phyloP scores from a whole-genome alignment of 2,797 vertebrate genomes.

The Megaceryle alcyon region DNA sequence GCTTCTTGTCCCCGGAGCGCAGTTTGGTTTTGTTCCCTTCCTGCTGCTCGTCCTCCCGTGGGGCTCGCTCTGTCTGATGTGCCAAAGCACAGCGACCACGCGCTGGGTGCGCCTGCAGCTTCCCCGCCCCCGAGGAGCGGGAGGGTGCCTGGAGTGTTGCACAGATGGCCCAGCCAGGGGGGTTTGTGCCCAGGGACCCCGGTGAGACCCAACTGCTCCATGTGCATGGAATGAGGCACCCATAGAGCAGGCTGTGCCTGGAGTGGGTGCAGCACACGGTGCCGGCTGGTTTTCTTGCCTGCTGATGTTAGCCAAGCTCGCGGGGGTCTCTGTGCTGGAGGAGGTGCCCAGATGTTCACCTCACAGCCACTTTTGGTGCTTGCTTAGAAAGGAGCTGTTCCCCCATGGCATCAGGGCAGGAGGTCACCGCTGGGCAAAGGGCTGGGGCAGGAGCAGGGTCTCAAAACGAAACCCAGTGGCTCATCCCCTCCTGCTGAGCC shows the following conservation, averaged over 20 bases:
- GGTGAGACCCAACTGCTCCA: neutral
- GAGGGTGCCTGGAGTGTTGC: neutral
- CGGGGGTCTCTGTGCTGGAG: neutral
- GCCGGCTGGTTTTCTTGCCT: neutral
- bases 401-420: neutral
- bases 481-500: neutral
- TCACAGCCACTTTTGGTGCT: neutral
- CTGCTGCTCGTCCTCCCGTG: neutral
- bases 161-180: accelerated
- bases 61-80: neutral
- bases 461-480: neutral
- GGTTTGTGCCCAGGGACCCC: neutral
- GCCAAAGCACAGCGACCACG: neutral
- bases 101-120: neutral
- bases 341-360: neutral
- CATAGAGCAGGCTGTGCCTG: accelerated
- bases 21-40: neutral
- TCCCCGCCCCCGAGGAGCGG: neutral
- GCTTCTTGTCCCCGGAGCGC: too few relatives aligned
- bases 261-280: neutral
- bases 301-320: neutral
- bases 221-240: neutral
- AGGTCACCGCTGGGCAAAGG: neutral
- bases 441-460: neutral
- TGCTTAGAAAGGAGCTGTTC: neutral